Base-by-base conservation (phyloP, 2,888 invertebrate genomes). In the Ommatoiulus sabulosus region DNA sequence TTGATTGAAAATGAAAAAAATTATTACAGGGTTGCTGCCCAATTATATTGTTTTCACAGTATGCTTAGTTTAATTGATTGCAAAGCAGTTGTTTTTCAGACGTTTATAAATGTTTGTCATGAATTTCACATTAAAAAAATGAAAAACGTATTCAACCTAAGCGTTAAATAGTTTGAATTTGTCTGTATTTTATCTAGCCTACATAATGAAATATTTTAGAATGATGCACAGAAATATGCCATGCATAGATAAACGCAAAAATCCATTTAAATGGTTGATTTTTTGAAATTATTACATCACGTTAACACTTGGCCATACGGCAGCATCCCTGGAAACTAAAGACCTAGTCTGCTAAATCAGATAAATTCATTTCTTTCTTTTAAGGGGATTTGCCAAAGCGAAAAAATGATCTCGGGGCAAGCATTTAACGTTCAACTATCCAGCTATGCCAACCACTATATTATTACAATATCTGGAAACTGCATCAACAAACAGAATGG, bases 361-460 rank as follows among this genome's bases (percentile, higher is more conserved):
- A 8, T 72, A 24, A 72, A 72, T 72, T 72, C 24, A n/a, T 72
- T 72, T 72, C 72, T 72, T 24, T 72, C 3, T 85, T 85, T 85
- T 4, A 85, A 85, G 85, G 85, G 85, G 85, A 24, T 85, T 85
- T 85, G 44, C 85, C n/a, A 85, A 85, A 85, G 85, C 85, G 46
- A 85, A 85, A 46, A 85, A 85, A 85, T 85, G 85, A 85, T 44
- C 85, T 43, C 44, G 17, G 46, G 46, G 46, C 46, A 24, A 72
- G 24, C 24, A 72, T 72, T 72, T 63, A 63, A 72, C 7, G 72
- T 72, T 72, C 24, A 72, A 20, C 72, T 72, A 24, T 24, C 72
- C 72, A 72, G 72, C 72, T 72, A 72, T 72, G 72, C 72, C 72
- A 72, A 72, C 72, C 72, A 72, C 72, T 72, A 24, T 72, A 72